Evolutionary conservation across 2,888 invertebrate species (phyloP).

Genomic region (Sympetrum striolatum): DNA sequence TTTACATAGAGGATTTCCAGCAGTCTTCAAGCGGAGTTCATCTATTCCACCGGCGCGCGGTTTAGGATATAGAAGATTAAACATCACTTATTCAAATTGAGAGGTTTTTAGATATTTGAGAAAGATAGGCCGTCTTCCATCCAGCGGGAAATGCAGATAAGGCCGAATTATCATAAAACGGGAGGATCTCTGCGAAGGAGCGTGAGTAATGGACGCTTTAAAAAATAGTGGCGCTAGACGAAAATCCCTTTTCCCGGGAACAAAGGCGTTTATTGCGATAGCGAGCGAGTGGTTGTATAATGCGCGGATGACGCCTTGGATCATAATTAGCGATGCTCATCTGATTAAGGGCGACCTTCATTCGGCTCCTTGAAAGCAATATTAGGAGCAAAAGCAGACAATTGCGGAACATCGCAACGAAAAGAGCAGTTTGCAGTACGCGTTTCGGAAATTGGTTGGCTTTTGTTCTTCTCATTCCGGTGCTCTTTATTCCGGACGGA

Average conservation of each 20-base stretch:
- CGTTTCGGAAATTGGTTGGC: slow-evolving; percentile 13
- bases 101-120: no score
- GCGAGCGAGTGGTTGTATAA: background rate
- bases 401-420: slow-evolving; percentile 1
- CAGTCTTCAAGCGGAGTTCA: no score
- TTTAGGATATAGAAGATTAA: no score
- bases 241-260: background rate
- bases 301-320: background rate
- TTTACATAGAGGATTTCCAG: no score
- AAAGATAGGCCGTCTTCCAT: background rate
- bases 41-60: no score
- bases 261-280: background rate
- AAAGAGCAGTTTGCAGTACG: slow-evolving; percentile 9
- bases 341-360: slow-evolving; percentile 20
- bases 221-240: background rate
- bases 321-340: slow-evolving; percentile 4
- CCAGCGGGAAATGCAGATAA: slow-evolving; percentile 14
- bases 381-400: background rate
- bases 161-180: slow-evolving; percentile 15
- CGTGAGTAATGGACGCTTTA: background rate
- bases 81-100: no score
- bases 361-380: background rate
- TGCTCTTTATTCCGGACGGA: no score
- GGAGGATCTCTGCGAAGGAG: background rate
- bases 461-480: background rate